Percentiles rank a stretch among this genome's conserved stretches.
Conservation (phyloP, 2,888 invertebrate genomes). For the Drosophila quinaria region DNA sequence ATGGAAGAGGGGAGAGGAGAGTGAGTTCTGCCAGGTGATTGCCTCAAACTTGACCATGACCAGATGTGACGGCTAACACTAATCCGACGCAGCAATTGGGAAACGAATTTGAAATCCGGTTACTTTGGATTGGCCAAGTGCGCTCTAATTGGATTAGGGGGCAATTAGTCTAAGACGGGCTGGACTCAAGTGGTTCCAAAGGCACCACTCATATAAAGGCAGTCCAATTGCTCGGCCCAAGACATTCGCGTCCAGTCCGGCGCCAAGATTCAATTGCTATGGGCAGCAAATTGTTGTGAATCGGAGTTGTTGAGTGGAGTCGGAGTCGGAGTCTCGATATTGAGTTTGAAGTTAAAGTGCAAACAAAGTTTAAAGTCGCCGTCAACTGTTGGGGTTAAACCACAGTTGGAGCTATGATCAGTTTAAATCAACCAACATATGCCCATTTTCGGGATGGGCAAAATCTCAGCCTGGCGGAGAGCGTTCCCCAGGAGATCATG, state of each 20-base stretch:
- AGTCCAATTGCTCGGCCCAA: conserved; percentile 16
- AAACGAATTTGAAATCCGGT: conserved; percentile 49
- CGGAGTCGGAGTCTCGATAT: conserved; percentile 13
- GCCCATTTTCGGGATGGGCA: conserved; percentile 73
- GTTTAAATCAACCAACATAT: conserved; percentile 68
- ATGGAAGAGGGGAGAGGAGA: background rate
- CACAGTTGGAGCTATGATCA: conserved; percentile 56
- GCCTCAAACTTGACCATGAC: conserved; percentile 77
- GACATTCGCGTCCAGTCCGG: conserved; percentile 64
- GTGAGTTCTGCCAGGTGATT: conserved; percentile 19
- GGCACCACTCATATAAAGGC: conserved; percentile 53
- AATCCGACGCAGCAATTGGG: conserved; percentile 79
- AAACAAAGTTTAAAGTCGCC: conserved; percentile 27
- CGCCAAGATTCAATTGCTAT: conserved; percentile 55
- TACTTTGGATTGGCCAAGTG: conserved; percentile 69
- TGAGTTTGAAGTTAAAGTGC: conserved; percentile 12
- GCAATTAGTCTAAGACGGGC: conserved; percentile 74
- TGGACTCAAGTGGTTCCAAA: conserved; percentile 59
- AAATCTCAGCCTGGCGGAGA: conserved; percentile 90
- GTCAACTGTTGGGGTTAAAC: conserved; percentile 8
- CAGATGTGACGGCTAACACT: conserved; percentile 46
- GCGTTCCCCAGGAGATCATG: conserved; percentile 89
- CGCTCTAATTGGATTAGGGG: conserved; percentile 76
- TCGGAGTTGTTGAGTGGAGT: conserved; percentile 18
- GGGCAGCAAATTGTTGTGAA: conserved; percentile 54